A percentile compares a stretch with the other conserved stretches of the same genome.
Conservation (phyloP, 2,797 vertebrate genomes). For the Ctenopoma kingsleyae region DNA sequence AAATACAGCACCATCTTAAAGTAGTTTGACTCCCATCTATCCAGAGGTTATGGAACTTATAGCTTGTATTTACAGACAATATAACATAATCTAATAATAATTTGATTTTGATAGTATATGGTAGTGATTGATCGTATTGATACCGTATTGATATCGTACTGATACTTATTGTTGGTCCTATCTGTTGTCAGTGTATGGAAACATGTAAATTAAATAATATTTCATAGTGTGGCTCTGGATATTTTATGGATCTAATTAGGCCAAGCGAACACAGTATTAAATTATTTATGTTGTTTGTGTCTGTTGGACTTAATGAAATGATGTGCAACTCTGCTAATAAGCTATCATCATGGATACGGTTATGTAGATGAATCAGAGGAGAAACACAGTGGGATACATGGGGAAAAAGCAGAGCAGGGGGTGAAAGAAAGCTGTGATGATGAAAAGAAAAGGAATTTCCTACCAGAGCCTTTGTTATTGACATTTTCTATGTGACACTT, state of each 20-base stretch:
- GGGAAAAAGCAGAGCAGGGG: not conserved
- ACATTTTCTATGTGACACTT: constrained; percentile 26
- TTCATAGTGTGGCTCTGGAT: constrained; percentile 12
- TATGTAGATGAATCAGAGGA: not conserved
- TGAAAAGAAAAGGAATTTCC: constrained; percentile 26
- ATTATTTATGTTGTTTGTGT: constrained; percentile 54
- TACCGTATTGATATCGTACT: no score
- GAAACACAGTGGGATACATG: not conserved
- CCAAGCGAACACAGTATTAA: constrained; percentile 31
- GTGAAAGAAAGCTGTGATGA: constrained; percentile 1
- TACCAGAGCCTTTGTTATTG: constrained; percentile 52
- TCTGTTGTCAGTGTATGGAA: no score
- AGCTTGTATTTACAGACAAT: no score
- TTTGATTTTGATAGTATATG: no score
- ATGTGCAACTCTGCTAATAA: constrained; percentile 49
- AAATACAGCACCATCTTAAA: no score
- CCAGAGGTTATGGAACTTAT: no score
- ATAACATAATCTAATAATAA: no score
- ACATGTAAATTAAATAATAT: not conserved
- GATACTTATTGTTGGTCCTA: no score
- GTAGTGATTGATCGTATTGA: no score
- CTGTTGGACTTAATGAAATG: constrained; percentile 50
- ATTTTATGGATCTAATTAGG: constrained; percentile 46
- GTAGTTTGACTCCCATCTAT: no score
- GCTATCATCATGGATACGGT: constrained; percentile 20